Evolutionary conservation across 2,113 vertebrate species (phyloP), one percentile per base, ranked within the genome.

Genomic region (Pseudopodoces humilis): DNA sequence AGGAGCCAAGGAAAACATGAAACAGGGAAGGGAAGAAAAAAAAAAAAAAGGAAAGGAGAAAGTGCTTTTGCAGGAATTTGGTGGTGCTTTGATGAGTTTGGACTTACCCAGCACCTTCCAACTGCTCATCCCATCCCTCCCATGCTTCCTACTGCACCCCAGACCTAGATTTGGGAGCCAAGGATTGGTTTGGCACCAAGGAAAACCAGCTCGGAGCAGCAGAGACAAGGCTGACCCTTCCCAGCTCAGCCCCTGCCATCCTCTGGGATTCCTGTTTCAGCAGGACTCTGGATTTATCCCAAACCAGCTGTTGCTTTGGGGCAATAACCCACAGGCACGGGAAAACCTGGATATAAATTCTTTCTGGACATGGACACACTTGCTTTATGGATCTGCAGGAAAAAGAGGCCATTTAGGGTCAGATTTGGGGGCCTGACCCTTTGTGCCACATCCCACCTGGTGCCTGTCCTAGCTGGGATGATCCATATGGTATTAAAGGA

Each of bases 321-420:
- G 41, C 49, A n/a, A 4, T 13, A 11, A 13, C 37, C 81, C 55
- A 49, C 21, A 13, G 41, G 63, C 15, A 13, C 41, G 22, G 56
- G 27, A 71, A 83, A 83, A 52, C 4, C 28, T 31, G 19, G 41
- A 23, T 3, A 3, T 0, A 5, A 71, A 46, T 28, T 8, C 2
- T 9, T 19, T 3, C 23, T 12, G 62, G 39, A 23, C 5, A 0
- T 2, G 50, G 52, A 30, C 15, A 4, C 0, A 0, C 31, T 39
- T 46, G 67, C 44, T 37, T 46, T 6, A 4, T 19, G 31, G 50
- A 30, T 46, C 13, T 43, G 7, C 21, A 52, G 31, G 65, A 2
- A 30, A 77, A 74, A 30, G 19, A 35, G 28, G 27, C 1, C 56
- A 1, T 52, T 85, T 43, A 25, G 53, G 72, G 71, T 3, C 47